Percentiles rank a stretch among this genome's conserved stretches.
phyloP scores from a whole-genome alignment of 2,113 vertebrate species.

The Hypomesus transpacificus region DNA sequence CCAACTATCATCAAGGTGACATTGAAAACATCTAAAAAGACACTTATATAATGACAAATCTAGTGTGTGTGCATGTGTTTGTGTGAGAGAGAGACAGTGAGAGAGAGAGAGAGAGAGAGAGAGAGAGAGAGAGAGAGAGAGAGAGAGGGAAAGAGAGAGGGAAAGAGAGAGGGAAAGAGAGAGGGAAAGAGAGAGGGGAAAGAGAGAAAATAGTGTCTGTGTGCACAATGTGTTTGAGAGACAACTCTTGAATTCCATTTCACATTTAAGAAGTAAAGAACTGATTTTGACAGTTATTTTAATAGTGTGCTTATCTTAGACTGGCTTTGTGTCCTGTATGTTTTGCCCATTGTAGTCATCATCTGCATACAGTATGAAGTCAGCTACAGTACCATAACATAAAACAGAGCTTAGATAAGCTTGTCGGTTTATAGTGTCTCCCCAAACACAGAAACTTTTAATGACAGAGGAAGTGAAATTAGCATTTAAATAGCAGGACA shows the following conservation, averaged over 20 bases:
- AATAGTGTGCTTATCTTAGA: constrained; percentile 37
- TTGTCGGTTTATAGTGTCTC: constrained; percentile 39
- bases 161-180: background rate
- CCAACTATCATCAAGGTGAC: constrained; percentile 29
- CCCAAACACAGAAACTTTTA: constrained; percentile 34
- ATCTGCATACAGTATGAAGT: constrained; percentile 46
- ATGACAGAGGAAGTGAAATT: constrained; percentile 38
- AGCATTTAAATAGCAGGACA: constrained; percentile 63
- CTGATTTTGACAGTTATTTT: constrained; percentile 45
- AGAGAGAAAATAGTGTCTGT: background rate
- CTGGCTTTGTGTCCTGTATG: constrained; percentile 33
- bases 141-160: background rate
- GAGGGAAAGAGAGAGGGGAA: background rate
- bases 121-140: background rate
- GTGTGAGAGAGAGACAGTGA: background rate
- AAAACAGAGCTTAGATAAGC: constrained; percentile 37
- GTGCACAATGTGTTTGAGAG: background rate
- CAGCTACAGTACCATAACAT: constrained; percentile 34
- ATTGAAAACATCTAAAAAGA: constrained; percentile 20
- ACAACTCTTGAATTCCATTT: background rate
- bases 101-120: background rate
- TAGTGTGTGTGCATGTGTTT: background rate
- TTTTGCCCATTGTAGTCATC: constrained; percentile 21
- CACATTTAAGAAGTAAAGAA: constrained; percentile 12
- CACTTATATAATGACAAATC: background rate